phyloP scores from a whole-genome alignment of 2,113 vertebrate genomes.

The Manacus vitellinus region DNA sequence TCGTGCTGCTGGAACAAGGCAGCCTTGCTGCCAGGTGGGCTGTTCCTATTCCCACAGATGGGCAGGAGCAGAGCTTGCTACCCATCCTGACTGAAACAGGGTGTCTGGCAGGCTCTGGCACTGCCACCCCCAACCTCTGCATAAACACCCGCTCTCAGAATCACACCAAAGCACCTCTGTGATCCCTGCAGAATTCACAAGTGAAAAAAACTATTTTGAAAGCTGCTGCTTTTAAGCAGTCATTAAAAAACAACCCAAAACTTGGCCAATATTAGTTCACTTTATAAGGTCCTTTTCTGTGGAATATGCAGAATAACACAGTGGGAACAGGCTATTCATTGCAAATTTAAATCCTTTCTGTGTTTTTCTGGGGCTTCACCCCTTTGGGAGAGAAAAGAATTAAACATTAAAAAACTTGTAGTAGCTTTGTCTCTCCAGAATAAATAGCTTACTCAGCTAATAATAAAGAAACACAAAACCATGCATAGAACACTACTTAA shows the following conservation, averaged over 20 bases:
- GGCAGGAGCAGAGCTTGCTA: neutral
- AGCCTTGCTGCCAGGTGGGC: rapidly evolving
- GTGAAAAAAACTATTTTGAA: neutral
- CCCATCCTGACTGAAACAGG: rapidly evolving
- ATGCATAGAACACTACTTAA: conserved; percentile 23
- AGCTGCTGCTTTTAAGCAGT: neutral
- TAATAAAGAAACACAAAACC: conserved; percentile 49
- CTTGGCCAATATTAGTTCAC: neutral
- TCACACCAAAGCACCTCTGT: neutral
- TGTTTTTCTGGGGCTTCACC: neutral
- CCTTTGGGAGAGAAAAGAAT: neutral
- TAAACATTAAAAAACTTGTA: neutral
- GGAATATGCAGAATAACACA: neutral
- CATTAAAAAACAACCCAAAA: neutral
- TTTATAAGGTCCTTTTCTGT: neutral
- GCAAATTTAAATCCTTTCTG: neutral
- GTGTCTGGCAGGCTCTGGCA: neutral
- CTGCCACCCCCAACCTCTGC: neutral
- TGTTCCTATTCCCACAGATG: neutral
- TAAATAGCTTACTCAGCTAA: neutral
- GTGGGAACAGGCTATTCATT: neutral
- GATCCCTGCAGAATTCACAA: neutral
- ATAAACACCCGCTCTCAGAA: neutral
- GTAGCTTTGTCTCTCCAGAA: neutral
- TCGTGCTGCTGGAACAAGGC: neutral